Evolutionary conservation across 2,797 vertebrate genomes (phyloP).

Genomic region (Alfaro cultratus): DNA sequence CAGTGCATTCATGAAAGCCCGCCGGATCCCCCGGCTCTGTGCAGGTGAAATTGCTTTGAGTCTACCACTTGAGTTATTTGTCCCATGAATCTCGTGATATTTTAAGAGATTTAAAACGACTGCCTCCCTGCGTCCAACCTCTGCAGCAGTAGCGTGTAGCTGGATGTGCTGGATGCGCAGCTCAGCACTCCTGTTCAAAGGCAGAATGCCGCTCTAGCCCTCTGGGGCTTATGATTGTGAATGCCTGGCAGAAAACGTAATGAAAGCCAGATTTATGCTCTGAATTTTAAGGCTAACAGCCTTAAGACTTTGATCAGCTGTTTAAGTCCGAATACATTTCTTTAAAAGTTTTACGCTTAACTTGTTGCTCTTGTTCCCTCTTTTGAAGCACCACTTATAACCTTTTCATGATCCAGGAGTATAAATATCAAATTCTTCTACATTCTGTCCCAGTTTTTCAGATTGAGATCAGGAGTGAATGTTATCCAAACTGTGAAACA

Average conservation of each 20-base stretch:
- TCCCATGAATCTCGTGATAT: background rate
- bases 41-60: background rate
- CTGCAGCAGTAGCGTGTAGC: background rate
- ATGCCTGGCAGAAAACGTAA: background rate
- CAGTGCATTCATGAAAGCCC: background rate
- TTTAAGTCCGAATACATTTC: background rate
- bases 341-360: background rate
- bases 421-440: background rate
- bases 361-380: background rate
- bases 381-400: background rate
- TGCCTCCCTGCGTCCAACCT: background rate
- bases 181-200: background rate
- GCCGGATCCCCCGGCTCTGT: background rate
- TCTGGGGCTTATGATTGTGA: background rate
- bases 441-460: background rate
- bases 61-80: background rate
- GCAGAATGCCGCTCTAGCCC: background rate
- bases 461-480: background rate
- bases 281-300: background rate
- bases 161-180: background rate
- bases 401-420: background rate
- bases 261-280: background rate
- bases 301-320: background rate
- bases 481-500: background rate
- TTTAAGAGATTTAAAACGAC: background rate